phyloP scores from a whole-genome alignment of 2,797 vertebrate genomes.

The Dicrostonyx torquatus region DNA sequence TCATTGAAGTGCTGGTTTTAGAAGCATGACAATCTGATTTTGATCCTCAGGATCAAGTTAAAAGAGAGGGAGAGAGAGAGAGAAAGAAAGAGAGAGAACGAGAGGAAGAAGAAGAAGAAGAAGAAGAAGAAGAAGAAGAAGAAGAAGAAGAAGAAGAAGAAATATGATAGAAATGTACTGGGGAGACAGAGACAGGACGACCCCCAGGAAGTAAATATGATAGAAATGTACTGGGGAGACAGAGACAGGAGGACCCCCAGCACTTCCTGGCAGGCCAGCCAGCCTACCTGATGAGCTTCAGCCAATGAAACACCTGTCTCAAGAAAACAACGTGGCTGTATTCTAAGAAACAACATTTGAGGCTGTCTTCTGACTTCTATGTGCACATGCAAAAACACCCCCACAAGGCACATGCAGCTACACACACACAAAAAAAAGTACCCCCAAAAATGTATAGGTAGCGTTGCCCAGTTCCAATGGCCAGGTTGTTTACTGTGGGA shows the following conservation, averaged over 20 bases:
- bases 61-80: rapidly evolving
- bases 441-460: neutral
- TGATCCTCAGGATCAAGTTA: neutral
- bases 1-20: neutral
- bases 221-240: too few species aligned
- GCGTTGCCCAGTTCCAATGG: neutral
- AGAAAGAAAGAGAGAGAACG: rapidly evolving
- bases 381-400: neutral
- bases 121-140: too few species aligned
- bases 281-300: neutral
- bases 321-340: neutral
- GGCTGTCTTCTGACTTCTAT: neutral
- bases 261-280: neutral
- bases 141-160: too few species aligned
- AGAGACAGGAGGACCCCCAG: neutral
- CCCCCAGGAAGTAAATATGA: too few species aligned
- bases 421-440: neutral
- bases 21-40: neutral
- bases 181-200: neutral
- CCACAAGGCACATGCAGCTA: neutral
- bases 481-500: neutral
- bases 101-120: too few species aligned
- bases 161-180: neutral
- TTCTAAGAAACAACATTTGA: neutral
- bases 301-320: neutral